These are phyloP conservation scores for Aleiodes testaceus DNA, from an alignment of 2,888 invertebrate species.

Conservation along the genomic window DNA sequence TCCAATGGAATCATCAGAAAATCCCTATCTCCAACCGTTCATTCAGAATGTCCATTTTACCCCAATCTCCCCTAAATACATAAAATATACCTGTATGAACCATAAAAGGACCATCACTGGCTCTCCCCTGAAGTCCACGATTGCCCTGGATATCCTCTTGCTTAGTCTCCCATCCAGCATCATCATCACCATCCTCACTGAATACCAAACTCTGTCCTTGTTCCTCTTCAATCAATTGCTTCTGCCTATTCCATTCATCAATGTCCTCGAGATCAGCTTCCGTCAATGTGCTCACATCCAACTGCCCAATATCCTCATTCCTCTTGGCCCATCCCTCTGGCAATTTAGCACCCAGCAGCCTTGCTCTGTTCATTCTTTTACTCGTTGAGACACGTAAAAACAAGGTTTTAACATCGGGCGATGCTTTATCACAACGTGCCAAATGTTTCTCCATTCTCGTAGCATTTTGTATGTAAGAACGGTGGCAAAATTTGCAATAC, in stretches of 20 bases:
- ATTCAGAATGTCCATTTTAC: no score
- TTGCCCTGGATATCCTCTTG: neutral
- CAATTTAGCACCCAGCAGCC: constrained; percentile 52
- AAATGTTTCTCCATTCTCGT: constrained; percentile 66
- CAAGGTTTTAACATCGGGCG: constrained; percentile 60
- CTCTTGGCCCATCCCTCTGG: constrained; percentile 56
- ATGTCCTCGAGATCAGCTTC: constrained; percentile 74
- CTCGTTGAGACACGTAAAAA: constrained; percentile 60
- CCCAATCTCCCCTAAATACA: no score
- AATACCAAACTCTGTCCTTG: constrained; percentile 47
- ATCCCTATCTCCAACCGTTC: no score
- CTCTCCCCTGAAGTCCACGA: constrained; percentile 2
- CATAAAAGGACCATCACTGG: neutral
- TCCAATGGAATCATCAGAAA: no score
- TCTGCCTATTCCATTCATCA: constrained; percentile 57
- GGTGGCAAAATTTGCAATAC: constrained; percentile 66
- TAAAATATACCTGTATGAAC: constrained; percentile 21
- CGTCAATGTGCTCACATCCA: constrained; percentile 72
- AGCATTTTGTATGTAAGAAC: constrained; percentile 67
- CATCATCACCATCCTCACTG: constrained; percentile 47
- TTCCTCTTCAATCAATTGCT: constrained; percentile 40
- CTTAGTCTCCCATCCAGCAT: constrained; percentile 44
- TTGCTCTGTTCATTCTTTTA: constrained; percentile 58
- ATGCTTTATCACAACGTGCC: constrained; percentile 63
- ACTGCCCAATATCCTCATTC: constrained; percentile 75